These are phyloP conservation scores for Daphoenositta chrysoptera DNA, from an alignment of 2,113 vertebrate species.

Conservation along the genomic window DNA sequence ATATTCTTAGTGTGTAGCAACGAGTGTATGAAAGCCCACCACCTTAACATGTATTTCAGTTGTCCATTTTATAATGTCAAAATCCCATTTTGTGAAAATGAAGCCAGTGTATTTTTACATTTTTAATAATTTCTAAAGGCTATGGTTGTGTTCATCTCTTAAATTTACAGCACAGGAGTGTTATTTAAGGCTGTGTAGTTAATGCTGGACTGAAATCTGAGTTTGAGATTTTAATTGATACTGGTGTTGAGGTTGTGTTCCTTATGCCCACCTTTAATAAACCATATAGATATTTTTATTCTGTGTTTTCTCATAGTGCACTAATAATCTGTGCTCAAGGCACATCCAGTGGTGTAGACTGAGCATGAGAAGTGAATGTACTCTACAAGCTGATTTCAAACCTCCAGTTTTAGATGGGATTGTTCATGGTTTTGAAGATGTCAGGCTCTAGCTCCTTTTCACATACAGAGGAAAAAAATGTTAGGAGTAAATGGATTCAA, in stretches of 20 bases:
- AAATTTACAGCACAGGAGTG: neutral
- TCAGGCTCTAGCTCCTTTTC: neutral
- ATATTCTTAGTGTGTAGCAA: neutral
- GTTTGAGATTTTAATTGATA: neutral
- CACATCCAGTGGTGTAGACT: neutral
- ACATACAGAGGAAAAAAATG: no score
- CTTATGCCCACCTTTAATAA: neutral
- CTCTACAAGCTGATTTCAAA: neutral
- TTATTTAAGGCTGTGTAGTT: neutral
- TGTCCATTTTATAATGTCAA: neutral
- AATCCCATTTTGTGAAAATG: neutral
- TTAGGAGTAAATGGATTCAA: neutral
- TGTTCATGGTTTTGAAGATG: neutral
- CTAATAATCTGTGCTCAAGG: neutral
- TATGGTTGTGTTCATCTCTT: neutral
- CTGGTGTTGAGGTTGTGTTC: neutral
- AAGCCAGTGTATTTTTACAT: neutral
- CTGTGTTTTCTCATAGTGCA: neutral
- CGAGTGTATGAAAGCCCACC: neutral
- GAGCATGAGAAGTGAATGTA: neutral
- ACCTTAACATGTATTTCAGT: neutral
- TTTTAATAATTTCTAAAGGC: neutral
- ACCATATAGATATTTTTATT: neutral
- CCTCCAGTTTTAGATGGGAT: neutral
- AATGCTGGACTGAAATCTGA: neutral